Conservation (phyloP, 2,797 vertebrate species). For the Gobio occitaniae region DNA sequence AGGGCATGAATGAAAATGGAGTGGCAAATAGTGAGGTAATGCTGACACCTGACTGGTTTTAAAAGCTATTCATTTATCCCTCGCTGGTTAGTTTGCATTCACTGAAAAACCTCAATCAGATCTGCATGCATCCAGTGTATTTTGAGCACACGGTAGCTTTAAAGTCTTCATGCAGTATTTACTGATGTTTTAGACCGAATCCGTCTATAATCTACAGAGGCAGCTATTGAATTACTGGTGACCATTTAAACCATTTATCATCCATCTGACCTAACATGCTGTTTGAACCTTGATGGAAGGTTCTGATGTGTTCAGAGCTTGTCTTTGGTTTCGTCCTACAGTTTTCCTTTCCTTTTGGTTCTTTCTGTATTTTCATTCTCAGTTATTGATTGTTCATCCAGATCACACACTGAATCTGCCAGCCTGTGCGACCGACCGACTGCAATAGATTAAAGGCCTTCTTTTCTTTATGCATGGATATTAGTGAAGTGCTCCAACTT, state of each 20-base stretch:
- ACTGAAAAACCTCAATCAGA: background rate
- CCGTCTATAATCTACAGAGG: slow-evolving; percentile 73
- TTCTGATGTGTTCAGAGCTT: slow-evolving; percentile 52
- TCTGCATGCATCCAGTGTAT: background rate
- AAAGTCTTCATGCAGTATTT: slow-evolving; percentile 53
- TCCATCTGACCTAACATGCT: slow-evolving; percentile 56
- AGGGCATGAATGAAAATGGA: slow-evolving; percentile 41
- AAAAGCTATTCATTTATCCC: slow-evolving; percentile 30
- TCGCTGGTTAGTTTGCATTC: background rate
- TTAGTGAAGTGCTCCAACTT: slow-evolving; percentile 68
- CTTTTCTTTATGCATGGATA: slow-evolving; percentile 24
- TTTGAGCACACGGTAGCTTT: slow-evolving; percentile 37
- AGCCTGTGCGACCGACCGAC: slow-evolving; percentile 1
- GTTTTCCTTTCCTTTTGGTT: background rate
- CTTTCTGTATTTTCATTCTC: slow-evolving; percentile 20
- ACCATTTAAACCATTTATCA: slow-evolving; percentile 67
- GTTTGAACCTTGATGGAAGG: slow-evolving; percentile 53
- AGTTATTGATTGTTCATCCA: slow-evolving; percentile 8
- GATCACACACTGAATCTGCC: slow-evolving; percentile 21
- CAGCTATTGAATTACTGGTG: slow-evolving; percentile 76
- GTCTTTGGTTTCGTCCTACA: background rate
- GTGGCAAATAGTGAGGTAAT: slow-evolving; percentile 26
- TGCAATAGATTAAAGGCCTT: slow-evolving; percentile 3
- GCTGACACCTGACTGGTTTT: slow-evolving; percentile 41
- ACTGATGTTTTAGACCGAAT: slow-evolving; percentile 56